Conservation (phyloP, 1,140 invertebrate species). For the Lethrus apterus region DNA sequence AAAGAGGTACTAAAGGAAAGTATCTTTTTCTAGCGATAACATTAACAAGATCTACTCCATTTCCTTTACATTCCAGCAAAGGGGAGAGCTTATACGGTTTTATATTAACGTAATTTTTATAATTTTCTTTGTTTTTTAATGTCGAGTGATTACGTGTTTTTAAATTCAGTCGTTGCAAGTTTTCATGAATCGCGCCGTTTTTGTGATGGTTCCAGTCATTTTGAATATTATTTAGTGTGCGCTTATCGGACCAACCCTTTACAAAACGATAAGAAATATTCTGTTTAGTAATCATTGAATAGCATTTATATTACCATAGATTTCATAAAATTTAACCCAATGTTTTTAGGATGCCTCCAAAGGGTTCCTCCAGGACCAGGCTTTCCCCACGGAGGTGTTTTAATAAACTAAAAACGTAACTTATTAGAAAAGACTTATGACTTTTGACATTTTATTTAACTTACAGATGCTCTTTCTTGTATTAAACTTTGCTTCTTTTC, state of each 20-base stretch:
- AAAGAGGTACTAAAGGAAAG: conserved; percentile 41
- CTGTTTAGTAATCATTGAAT: neutral
- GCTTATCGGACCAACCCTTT: conserved; percentile 33
- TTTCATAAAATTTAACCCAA: conserved; percentile 57
- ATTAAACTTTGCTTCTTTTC: conserved; percentile 18
- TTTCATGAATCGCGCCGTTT: conserved; percentile 19
- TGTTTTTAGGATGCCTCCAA: conserved; percentile 55
- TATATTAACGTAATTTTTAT: conserved; percentile 8
- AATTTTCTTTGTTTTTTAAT: conserved; percentile 10
- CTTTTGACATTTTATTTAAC: conserved; percentile 2
- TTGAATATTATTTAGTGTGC: conserved; percentile 27
- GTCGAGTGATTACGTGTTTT: too few species aligned
- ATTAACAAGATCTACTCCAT: conserved; percentile 62
- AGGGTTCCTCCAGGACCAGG: conserved; percentile 54
- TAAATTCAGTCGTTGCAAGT: conserved; percentile 24
- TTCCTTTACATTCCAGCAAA: conserved; percentile 44
- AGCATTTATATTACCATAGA: conserved; percentile 51
- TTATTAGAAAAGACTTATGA: conserved; percentile 2
- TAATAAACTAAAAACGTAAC: conserved; percentile 37
- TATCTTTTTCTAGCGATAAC: conserved; percentile 50
- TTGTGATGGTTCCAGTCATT: conserved; percentile 16
- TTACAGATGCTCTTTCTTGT: conserved; percentile 6
- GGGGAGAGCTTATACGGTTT: conserved; percentile 43
- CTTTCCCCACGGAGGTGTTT: conserved; percentile 51
- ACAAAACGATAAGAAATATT: neutral